Conservation (phyloP, 2,888 invertebrate species). For the Caenorhabditis parvicauda region DNA sequence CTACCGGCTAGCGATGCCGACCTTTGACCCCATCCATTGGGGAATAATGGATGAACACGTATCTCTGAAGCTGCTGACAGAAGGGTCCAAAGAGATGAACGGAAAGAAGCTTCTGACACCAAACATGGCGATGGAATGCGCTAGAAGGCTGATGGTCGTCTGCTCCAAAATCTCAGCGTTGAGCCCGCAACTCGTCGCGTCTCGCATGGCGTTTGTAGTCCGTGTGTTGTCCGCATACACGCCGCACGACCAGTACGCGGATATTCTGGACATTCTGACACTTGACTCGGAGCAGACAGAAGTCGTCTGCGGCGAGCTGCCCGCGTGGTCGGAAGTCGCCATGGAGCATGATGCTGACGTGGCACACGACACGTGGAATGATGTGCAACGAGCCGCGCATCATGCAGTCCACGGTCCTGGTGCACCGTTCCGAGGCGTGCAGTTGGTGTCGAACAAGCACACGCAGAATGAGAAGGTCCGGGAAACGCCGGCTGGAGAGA, state of each 20-base stretch:
- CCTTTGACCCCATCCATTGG: constrained; percentile 41
- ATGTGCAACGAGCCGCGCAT: constrained; percentile 44
- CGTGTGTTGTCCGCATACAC: constrained; percentile 13
- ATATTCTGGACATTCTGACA: constrained; percentile 9
- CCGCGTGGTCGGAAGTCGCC: constrained; percentile 24
- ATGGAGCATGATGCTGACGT: constrained; percentile 19
- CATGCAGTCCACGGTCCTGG: constrained; percentile 34
- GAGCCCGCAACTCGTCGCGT: constrained; percentile 2
- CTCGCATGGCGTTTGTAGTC: constrained; percentile 12
- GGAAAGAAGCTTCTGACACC: constrained; percentile 14
- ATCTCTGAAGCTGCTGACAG: constrained; percentile 10
- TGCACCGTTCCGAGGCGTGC: constrained; percentile 30
- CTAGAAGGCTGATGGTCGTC: constrained; percentile 14
- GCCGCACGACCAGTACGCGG: constrained; percentile 4
- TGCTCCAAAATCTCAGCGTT: constrained; percentile 27
- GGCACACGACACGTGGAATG: constrained; percentile 28
- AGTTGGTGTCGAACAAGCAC: constrained; percentile 31
- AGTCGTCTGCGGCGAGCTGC: constrained; percentile 43
- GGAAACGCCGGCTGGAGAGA: constrained; percentile 49
- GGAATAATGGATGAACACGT: constrained; percentile 43
- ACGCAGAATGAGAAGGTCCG: constrained; percentile 42
- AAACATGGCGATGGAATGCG: constrained; percentile 19
- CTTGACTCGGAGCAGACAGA: constrained; percentile 11
- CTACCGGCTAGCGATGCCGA: constrained; percentile 28
- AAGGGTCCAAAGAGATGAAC: constrained; percentile 16